Conservation (phyloP, 2,797 vertebrate species). For the Clarias platycephalus region DNA sequence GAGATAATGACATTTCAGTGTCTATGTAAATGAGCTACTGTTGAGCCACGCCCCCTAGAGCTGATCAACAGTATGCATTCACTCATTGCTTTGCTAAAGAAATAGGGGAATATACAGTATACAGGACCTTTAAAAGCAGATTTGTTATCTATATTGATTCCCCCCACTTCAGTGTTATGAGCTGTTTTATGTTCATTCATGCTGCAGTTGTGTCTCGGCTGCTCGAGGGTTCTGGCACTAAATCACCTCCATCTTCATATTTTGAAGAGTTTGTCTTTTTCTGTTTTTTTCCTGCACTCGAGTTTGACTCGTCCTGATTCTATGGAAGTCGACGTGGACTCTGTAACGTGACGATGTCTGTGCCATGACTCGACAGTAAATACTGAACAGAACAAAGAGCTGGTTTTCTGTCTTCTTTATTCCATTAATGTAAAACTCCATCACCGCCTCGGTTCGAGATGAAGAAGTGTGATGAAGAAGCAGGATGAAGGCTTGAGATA, state of each 20-base stretch:
- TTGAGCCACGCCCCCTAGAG: too few relatives aligned
- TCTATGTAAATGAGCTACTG: too few relatives aligned
- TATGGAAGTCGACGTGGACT: not conserved
- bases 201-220: not conserved
- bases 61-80: too few relatives aligned
- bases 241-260: not conserved
- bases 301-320: not conserved
- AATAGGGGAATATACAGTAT: too few relatives aligned
- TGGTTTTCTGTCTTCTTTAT: constrained; percentile 1
- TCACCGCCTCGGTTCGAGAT: not conserved
- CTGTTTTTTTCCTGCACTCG: not conserved
- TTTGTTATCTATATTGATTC: not conserved
- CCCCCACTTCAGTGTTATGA: not conserved
- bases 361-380: not conserved
- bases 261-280: not conserved
- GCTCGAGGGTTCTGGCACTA: not conserved
- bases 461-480: not conserved
- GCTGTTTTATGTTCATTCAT: not conserved
- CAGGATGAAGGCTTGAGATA: constrained; percentile 10
- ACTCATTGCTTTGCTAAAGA: too few relatives aligned
- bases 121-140: too few relatives aligned
- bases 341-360: not conserved
- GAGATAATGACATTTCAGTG: too few relatives aligned
- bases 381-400: not conserved
- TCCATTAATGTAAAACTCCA: constrained; percentile 5